Evolutionary conservation across 2,888 invertebrate genomes (phyloP).

Genomic region (Melanotus villosus): DNA sequence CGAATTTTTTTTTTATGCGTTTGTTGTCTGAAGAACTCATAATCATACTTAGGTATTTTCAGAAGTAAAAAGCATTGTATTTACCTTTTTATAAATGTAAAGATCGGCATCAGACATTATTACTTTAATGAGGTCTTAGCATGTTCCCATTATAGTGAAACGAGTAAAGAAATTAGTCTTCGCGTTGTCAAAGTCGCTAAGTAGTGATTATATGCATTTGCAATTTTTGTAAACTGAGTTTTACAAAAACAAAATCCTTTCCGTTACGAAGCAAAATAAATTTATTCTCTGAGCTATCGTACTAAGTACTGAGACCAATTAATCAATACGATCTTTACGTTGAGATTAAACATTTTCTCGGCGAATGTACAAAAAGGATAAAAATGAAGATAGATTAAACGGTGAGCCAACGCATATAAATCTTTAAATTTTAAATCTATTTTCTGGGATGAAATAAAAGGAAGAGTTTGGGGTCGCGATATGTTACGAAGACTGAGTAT

Average conservation of each 20-base stretch:
- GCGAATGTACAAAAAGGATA: slow-evolving; percentile 29
- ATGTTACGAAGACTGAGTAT: slow-evolving; percentile 39
- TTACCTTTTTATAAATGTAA: too few species aligned
- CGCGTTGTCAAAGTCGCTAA: too few species aligned
- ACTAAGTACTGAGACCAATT: background rate
- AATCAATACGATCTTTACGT: slow-evolving; percentile 22
- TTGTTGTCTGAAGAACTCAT: too few species aligned
- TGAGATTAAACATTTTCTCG: slow-evolving; percentile 19
- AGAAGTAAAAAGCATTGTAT: too few species aligned
- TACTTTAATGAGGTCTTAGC: background rate
- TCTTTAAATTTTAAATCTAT: slow-evolving; percentile 54
- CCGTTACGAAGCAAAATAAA: too few species aligned
- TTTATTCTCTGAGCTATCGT: too few species aligned
- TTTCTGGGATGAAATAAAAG: slow-evolving; percentile 51
- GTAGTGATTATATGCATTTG: too few species aligned
- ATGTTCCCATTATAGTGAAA: background rate
- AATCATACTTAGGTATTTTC: too few species aligned
- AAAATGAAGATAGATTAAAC: slow-evolving; percentile 53
- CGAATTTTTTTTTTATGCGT: too few species aligned
- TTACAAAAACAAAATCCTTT: too few species aligned
- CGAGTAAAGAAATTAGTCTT: background rate
- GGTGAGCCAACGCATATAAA: slow-evolving; percentile 54
- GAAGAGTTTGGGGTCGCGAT: slow-evolving; percentile 42
- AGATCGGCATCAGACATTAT: background rate
- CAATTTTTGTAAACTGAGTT: too few species aligned